Evolutionary conservation across 2,113 vertebrate species (phyloP), one percentile per base, ranked within the genome.

Genomic region (Notarius lentiginosus): DNA sequence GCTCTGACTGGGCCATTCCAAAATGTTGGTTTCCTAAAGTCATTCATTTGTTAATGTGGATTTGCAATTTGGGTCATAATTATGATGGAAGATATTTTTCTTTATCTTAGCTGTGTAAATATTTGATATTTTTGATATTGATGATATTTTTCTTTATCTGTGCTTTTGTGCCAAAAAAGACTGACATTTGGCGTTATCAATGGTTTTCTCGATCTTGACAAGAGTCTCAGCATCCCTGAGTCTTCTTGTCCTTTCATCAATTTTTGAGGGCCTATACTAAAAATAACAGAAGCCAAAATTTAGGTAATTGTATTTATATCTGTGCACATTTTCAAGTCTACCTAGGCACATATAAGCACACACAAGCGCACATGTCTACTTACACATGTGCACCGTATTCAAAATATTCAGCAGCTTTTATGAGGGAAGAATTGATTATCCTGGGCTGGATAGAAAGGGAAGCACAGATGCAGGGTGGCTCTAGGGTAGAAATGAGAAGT

Each of bases 371-470:
- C 0, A 12, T n/a, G 24, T 63, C 7, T 2, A 24, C 22, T 5
- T 9, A n/a, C 61, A 24, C 60, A 65, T 10, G 22, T 14, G 5
- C 65, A 66, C 27, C 17, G 15, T 34, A 15, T 70, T 70, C 5
- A 70, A 34, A 34, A 68, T 68, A 68, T 68, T 34, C 14, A 70
- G 14, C 27, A 70, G 14, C 15, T 18, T 72, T 41, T 72, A 72
- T 72, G 30, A 15, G 24, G 22, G 24, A n/a, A 11, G 14, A 58
- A 73, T 18, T 5, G 7, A n/a, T 47, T 14, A 72, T 83, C 81
- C 30, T n/a, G 61, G 49, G 72, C 73, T 82, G 55, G 58, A 53
- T 60, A 47, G 51, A 77, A 68, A 79, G 75, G 34, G 70, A 55
- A 75, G 41, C 68, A 24, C 20, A 75, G 83, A 72, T 60, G 51